These are phyloP conservation scores for Sesamia nonagrioides DNA, from an alignment of 1,140 invertebrate genomes.

Conservation along the genomic window DNA sequence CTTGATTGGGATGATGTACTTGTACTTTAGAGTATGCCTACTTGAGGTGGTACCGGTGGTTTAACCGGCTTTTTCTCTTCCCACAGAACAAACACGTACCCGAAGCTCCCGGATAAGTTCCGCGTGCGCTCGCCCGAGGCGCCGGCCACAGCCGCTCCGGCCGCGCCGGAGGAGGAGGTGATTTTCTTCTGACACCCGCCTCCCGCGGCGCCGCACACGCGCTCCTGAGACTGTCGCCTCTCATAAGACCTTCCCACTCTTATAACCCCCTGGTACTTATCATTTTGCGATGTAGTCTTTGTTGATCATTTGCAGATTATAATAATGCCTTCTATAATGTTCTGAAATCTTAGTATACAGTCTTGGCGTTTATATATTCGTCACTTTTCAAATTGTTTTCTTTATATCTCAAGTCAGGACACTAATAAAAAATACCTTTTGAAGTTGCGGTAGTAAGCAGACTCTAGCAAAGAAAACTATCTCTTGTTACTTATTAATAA, in stretches of 20 bases:
- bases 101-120: conserved; percentile 89
- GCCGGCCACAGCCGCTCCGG: conserved; percentile 57
- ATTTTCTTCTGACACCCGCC: conserved; percentile 81
- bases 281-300: background rate
- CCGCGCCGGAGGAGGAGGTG: conserved; percentile 74
- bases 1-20: no score
- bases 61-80: background rate
- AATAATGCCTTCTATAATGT: background rate
- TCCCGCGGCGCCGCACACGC: conserved; percentile 48
- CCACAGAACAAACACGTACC: conserved; percentile 88
- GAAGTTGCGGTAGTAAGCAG: no score
- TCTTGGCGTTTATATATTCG: no score
- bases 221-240: conserved; percentile 79
- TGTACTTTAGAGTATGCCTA: no score
- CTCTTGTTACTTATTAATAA: no score
- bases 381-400: no score
- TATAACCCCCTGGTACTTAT: conserved; percentile 33
- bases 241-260: conserved; percentile 60
- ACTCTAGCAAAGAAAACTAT: no score
- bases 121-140: conserved; percentile 86
- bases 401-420: no score
- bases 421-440: no score
- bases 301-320: background rate
- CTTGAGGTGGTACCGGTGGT: no score
- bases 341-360: no score